A percentile compares a stretch with the other conserved stretches of the same genome.
These are phyloP conservation scores for Hemistola chrysoprasaria DNA, from an alignment of 2,888 invertebrate genomes.

Conservation along the genomic window DNA sequence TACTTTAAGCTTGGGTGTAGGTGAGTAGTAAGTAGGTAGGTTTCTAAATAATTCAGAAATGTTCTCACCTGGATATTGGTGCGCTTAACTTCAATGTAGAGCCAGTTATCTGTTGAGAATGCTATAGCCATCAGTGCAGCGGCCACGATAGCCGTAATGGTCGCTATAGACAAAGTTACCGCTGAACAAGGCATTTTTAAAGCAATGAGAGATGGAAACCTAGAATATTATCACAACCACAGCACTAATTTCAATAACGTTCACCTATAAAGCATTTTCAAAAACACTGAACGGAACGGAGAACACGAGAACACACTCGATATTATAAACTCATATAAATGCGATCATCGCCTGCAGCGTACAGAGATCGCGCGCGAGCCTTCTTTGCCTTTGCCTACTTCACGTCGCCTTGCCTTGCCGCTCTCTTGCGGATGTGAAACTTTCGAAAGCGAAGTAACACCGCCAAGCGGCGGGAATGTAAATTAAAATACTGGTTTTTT, in stretches of 20 bases:
- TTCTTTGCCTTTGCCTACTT: slow-evolving; percentile 76
- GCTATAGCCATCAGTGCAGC: slow-evolving; percentile 96
- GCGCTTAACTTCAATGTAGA: slow-evolving; percentile 95
- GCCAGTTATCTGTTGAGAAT: slow-evolving; percentile 98
- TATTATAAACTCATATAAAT: slow-evolving; percentile 76
- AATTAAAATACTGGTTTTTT: slow-evolving; percentile 69
- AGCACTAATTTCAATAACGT: slow-evolving; percentile 65
- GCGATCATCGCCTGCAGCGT: slow-evolving; percentile 81
- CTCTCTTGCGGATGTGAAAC: slow-evolving; percentile 82
- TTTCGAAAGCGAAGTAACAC: slow-evolving; percentile 78
- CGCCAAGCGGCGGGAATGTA: slow-evolving; percentile 78
- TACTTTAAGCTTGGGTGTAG: too few species aligned
- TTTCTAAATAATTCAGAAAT: slow-evolving; percentile 14
- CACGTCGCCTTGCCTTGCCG: slow-evolving; percentile 65
- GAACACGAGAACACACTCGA: slow-evolving; percentile 78
- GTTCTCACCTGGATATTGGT: slow-evolving; percentile 90
- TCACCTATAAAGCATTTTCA: slow-evolving; percentile 80
- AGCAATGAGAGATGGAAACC: slow-evolving; percentile 57
- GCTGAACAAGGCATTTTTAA: slow-evolving; percentile 95
- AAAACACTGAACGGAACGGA: slow-evolving; percentile 71
- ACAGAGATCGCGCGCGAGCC: slow-evolving; percentile 78
- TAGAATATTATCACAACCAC: slow-evolving; percentile 70
- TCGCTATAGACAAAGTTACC: slow-evolving; percentile 96
- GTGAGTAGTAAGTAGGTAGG: too few species aligned
- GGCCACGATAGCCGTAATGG: slow-evolving; percentile 97